Evolutionary conservation across 2,888 invertebrate species (phyloP).

Genomic region (Trisateles emortualis): DNA sequence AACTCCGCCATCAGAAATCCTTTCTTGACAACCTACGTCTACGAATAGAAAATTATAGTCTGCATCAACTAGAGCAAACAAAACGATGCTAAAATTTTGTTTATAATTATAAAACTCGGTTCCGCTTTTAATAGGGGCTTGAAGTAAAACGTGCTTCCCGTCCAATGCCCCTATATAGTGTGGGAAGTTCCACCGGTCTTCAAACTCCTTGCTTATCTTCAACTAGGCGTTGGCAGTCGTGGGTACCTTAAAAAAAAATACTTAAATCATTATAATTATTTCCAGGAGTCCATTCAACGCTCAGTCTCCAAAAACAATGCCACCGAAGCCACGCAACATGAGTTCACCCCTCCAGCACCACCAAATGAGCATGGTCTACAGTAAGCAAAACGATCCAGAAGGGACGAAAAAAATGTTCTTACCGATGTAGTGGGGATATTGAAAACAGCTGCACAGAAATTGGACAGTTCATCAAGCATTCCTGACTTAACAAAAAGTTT

Average conservation of each 20-base stretch:
- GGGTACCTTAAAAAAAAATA: constrained; percentile 4
- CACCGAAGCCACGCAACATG: constrained; percentile 18
- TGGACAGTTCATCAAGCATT: constrained; percentile 21
- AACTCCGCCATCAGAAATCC: constrained; percentile 43
- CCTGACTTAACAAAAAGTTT: constrained; percentile 17
- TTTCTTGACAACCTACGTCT: constrained; percentile 40
- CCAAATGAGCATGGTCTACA: constrained; percentile 15
- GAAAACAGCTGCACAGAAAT: constrained; percentile 23
- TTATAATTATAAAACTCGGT: constrained; percentile 54
- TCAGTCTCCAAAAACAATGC: constrained; percentile 21
- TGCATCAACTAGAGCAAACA: constrained; percentile 37
- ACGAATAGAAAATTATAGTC: constrained; percentile 39
- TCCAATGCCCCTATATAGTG: constrained; percentile 41
- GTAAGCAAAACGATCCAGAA: constrained; percentile 22
- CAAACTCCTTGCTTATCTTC: constrained; percentile 25
- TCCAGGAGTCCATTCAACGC: constrained; percentile 13
- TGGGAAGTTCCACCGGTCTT: constrained; percentile 33
- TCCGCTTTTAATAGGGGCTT: constrained; percentile 42
- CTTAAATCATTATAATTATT: constrained; percentile 9
- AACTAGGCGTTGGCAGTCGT: constrained; percentile 11
- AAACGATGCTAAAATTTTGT: constrained; percentile 35
- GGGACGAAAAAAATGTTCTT: constrained; percentile 19
- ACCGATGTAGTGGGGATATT: constrained; percentile 23
- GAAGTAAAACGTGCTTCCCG: constrained; percentile 41
- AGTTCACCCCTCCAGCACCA: constrained; percentile 17